A percentile compares a stretch with the other conserved stretches of the same genome.
Evolutionary conservation across 2,797 vertebrate genomes (phyloP).

Genomic region (Microctenopoma stevenorrisi): DNA sequence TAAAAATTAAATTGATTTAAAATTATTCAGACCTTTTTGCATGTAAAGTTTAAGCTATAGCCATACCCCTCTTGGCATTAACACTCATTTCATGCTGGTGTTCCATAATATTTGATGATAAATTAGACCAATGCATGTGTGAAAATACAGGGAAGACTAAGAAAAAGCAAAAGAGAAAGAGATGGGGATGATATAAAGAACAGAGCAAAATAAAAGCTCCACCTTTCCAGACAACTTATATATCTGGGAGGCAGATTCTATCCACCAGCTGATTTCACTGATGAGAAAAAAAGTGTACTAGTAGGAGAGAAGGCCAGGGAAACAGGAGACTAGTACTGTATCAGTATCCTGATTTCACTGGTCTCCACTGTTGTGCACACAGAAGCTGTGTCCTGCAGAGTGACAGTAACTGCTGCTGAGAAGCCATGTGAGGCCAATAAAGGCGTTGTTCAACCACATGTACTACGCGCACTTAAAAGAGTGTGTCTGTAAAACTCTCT

Average conservation of each 20-base stretch:
- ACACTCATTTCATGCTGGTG: conserved; percentile 10
- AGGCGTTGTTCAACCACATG: conserved; percentile 31
- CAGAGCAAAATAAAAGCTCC: conserved; percentile 12
- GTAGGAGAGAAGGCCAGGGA: conserved; percentile 2
- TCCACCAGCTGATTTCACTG: conserved; percentile 47
- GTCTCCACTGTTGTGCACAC: conserved; percentile 11
- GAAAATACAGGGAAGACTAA: not conserved
- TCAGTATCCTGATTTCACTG: conserved; percentile 33
- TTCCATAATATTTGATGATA: conserved; percentile 52
- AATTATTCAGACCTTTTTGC: not conserved
- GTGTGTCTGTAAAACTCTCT: conserved; percentile 13
- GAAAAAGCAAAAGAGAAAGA: conserved; percentile 9
- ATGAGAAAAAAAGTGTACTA: conserved; percentile 8
- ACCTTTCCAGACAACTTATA: conserved; percentile 23
- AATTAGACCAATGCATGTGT: conserved; percentile 36
- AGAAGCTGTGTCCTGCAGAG: conserved; percentile 35
- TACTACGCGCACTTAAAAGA: conserved; percentile 17
- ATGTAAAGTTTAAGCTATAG: not conserved
- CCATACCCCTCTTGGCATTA: not conserved
- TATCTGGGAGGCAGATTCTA: conserved; percentile 56
- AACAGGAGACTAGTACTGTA: conserved; percentile 1
- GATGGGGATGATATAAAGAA: conserved; percentile 13
- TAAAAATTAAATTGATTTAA: conserved; percentile 15
- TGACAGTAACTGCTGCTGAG: conserved; percentile 51
- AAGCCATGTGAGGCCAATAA: conserved; percentile 53